Evolutionary conservation across 2,113 vertebrate species (phyloP).

Genomic region (Sphaerodactylus townsendi): DNA sequence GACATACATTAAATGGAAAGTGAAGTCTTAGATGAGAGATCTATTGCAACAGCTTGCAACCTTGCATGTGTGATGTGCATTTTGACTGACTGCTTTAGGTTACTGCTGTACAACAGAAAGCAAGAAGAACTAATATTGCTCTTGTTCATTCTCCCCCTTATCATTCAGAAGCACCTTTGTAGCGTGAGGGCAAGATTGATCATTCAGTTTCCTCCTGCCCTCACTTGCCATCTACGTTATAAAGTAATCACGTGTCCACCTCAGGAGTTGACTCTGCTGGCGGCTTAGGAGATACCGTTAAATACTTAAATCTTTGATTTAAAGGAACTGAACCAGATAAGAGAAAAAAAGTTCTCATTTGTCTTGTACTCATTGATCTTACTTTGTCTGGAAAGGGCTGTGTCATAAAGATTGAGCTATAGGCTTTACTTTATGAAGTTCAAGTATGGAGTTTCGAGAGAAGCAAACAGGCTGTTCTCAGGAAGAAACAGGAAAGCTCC

Average conservation of each 20-base stretch:
- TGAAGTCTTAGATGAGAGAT: neutral
- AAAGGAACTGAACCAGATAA: neutral
- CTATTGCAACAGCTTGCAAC: neutral
- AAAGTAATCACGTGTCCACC: neutral
- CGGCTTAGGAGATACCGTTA: neutral
- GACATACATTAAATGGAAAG: neutral
- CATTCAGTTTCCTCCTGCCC: neutral
- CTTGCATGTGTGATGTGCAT: neutral
- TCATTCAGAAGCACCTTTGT: slow-evolving; percentile 13
- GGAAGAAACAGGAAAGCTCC: neutral
- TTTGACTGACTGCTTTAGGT: neutral
- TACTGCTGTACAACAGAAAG: neutral
- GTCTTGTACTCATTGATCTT: slow-evolving; percentile 22
- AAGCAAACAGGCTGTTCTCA: neutral
- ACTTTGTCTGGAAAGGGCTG: slow-evolving; percentile 15
- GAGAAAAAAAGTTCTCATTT: neutral
- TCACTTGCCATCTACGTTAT: neutral
- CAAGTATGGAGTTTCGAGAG: neutral
- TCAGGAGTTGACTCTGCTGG: neutral
- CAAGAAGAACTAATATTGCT: neutral
- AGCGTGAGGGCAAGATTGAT: neutral
- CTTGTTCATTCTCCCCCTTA: neutral
- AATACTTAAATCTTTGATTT: slow-evolving; percentile 14
- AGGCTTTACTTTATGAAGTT: neutral
- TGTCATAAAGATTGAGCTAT: neutral